Conservation (phyloP, 2,888 invertebrate genomes). For the Metellina segmentata region DNA sequence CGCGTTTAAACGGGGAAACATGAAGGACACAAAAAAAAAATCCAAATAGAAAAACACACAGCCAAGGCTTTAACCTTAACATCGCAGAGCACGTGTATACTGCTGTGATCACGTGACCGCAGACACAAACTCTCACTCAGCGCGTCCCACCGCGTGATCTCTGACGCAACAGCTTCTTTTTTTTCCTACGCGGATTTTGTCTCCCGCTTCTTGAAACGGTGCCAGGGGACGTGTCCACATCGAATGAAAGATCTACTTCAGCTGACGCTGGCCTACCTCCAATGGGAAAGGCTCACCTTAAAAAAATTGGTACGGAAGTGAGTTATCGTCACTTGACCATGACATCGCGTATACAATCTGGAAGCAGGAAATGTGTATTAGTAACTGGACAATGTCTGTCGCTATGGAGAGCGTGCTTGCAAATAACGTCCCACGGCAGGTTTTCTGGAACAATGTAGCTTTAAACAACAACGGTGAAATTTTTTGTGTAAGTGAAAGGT, state of each 20-base stretch:
- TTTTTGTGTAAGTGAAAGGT: too few relatives aligned
- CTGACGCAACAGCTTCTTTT: slow-evolving; percentile 17
- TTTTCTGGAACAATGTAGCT: too few relatives aligned
- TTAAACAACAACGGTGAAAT: too few relatives aligned
- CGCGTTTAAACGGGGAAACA: slow-evolving; percentile 10
- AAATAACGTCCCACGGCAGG: too few relatives aligned
- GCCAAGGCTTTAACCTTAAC: slow-evolving; percentile 53
- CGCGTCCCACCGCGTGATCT: slow-evolving; percentile 28
- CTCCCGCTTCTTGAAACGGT: slow-evolving; percentile 6
- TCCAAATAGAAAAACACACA: slow-evolving; percentile 4
- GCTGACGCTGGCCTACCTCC: slow-evolving; percentile 1
- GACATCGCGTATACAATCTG: not conserved
- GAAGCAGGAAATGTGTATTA: too few relatives aligned
- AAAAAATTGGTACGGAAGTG: slow-evolving; percentile 5
- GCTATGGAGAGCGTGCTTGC: too few relatives aligned
- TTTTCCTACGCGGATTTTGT: not conserved
- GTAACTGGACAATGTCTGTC: too few relatives aligned
- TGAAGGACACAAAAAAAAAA: slow-evolving; percentile 49
- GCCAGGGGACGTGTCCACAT: slow-evolving; percentile 3
- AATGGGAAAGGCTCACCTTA: not conserved
- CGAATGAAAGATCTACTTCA: too few relatives aligned
- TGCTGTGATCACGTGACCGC: slow-evolving; percentile 46
- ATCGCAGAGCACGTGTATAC: slow-evolving; percentile 37
- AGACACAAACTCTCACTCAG: slow-evolving; percentile 16
- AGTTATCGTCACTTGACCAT: not conserved